These are phyloP conservation scores for Drosophila kanekoi DNA, from an alignment of 2,888 invertebrate species.

Conservation along the genomic window DNA sequence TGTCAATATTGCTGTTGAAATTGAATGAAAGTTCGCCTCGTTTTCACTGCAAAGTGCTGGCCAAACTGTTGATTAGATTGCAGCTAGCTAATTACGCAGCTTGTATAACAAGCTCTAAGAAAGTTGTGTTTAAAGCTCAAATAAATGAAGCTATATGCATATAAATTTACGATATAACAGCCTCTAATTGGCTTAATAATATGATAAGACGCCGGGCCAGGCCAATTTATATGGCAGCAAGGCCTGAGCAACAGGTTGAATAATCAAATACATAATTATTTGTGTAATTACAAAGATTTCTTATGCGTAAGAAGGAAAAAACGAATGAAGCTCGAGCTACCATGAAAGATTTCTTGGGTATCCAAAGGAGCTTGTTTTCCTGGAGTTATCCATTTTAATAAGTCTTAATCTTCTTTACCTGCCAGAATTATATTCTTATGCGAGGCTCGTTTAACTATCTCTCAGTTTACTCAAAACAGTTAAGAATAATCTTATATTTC, in stretches of 20 bases:
- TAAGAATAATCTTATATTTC: no score
- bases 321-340: no score
- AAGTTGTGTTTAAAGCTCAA: slow-evolving; percentile 27
- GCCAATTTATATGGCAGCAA: slow-evolving; percentile 4
- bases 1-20: slow-evolving; percentile 55
- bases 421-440: no score
- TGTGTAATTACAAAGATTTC: no score
- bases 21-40: slow-evolving; percentile 70
- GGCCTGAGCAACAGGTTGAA: not conserved
- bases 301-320: no score
- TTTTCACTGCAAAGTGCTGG: slow-evolving; percentile 68
- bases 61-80: slow-evolving; percentile 62
- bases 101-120: slow-evolving; percentile 31
- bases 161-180: not conserved
- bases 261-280: slow-evolving; percentile 2
- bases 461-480: no score
- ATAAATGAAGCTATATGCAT: slow-evolving; percentile 6
- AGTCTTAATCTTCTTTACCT: no score
- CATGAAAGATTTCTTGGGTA: no score
- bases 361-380: no score
- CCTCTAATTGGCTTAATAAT: slow-evolving; percentile 12
- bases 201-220: not conserved
- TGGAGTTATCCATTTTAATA: no score
- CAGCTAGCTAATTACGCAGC: slow-evolving; percentile 61
- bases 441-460: no score